Base-by-base conservation (phyloP, 2,888 invertebrate species). In the Ectemnius continuus region DNA sequence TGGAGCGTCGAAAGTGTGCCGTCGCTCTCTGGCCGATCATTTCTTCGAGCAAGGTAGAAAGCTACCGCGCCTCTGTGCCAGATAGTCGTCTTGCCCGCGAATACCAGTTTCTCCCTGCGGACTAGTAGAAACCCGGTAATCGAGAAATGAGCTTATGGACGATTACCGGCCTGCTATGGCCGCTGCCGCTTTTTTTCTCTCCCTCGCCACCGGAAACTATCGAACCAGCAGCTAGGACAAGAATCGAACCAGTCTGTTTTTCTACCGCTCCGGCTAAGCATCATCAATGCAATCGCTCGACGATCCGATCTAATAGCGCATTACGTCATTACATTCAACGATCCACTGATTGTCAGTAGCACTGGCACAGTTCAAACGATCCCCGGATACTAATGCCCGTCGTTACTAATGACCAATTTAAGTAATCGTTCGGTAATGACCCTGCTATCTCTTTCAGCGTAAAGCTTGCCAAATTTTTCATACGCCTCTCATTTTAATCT, bases 101-200 rank as follows among this genome's bases (percentile, higher is more conserved):
- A 58, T 58, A 18, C 26, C 14, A 23, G 26, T 58, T 23, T 58
- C 26, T 58, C 58, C 18, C 58, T 5, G 52, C 52, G 52, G 16
- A 52, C 52, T 52, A 52, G 52, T 52, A 52, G 52, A 52, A 52
- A 52, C 52, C 52, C 52, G 52, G 52, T 52, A 52, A 52, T 52
- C 52, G 52, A 52, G 16, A 16, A 52, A 52, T 16, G 52, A 52
- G 52, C 52, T 16, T 14, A 52, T 52, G 16, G 52, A 14, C 52
- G 52, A 52, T 52, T 52, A 52, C 52, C 16, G 16, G 16, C 6
- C 36, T 6, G 36, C 36, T 16, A 52, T 52, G 52, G n/a, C 16
- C 52, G n/a, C 52, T 4, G 5, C 1, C 8, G 11, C 0, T 52
- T 36, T 36, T 36, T 36, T 23, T 23, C 23, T 23, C 20, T 20